Evolutionary conservation across 2,113 vertebrate genomes (phyloP), one percentile per base, ranked within the genome.

Genomic region (Heteronetta atricapilla): DNA sequence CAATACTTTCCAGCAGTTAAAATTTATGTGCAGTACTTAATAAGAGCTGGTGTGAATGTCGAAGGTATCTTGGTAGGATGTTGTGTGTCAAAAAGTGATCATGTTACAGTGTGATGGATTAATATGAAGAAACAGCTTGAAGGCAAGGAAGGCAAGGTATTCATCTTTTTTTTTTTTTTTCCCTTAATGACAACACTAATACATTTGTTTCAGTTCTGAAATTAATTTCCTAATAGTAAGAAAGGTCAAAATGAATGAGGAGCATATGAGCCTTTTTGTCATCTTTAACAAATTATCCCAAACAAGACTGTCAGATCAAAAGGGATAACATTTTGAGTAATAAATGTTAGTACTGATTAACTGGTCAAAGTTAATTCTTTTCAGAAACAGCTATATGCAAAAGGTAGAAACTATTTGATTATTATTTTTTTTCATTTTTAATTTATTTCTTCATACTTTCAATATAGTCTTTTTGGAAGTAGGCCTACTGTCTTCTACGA

Each of bases 211-310:
- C 98, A 98, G 98, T 98, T 97, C 93, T 98, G 98, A 99, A 99
- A 99, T 99, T 99, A 98, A 99, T 99, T 99, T 98, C 98, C 98
- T 98, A 98, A 99, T 99, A 99, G 98, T 98, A 98, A 99, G 98
- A 99, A 99, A 99, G 99, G 99, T 99, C 99, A 98, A 98, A 98
- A 98, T 98, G 98, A 99, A 98, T 73, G 98, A 98, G 97, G 98
- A 98, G 96, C 98, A 98, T 98, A 98, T 97, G 96, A 98, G 98
- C 98, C 96, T 98, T 98, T 98, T 98, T 99, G 99, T 99, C 98
- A 98, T 98, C 98, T 98, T 98, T 98, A 99, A 99, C 98, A 99
- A 99, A 99, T 99, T 98, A 98, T 98, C 98, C 98, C 98, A 98
- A 99, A 99, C 98, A 98, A 97, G 97, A 97, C 98, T 98, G 99